Percentiles rank a stretch among this genome's conserved stretches.
Evolutionary conservation across 2,113 vertebrate species (phyloP).

Genomic region (Forbesichthys papilliferus): DNA sequence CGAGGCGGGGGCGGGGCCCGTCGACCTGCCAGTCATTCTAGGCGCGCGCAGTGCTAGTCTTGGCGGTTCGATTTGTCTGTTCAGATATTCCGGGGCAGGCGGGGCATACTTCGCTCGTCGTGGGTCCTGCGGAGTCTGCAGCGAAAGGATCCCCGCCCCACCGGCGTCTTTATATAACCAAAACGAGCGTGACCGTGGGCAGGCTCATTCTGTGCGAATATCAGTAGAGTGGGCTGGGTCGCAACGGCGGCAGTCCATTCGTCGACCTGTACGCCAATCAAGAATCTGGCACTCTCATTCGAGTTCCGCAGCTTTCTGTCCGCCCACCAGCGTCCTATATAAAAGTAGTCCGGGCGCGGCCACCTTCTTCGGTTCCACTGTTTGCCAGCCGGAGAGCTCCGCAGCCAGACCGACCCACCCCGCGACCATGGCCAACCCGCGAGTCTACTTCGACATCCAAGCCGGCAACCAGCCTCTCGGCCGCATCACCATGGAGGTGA

Average conservation of each 20-base stretch:
- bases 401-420: background rate
- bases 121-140: background rate
- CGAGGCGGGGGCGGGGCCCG: background rate
- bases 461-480: background rate
- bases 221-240: accelerated
- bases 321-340: constrained; percentile 51
- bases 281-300: background rate
- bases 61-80: accelerated
- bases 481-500: constrained; percentile 82
- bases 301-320: background rate
- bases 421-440: constrained; percentile 61
- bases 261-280: constrained; percentile 1
- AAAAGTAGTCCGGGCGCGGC: constrained; percentile 7
- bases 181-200: constrained; percentile 7
- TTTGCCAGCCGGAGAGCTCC: background rate
- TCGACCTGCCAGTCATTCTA: constrained; percentile 17
- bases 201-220: background rate
- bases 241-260: constrained; percentile 20
- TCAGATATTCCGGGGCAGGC: constrained; percentile 4
- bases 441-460: constrained; percentile 78
- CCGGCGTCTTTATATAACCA: accelerated
- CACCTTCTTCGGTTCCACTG: constrained; percentile 55
- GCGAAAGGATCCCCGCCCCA: accelerated
- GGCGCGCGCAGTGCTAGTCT: constrained; percentile 10
- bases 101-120: background rate